Evolutionary conservation across 2,113 vertebrate genomes (phyloP), one percentile per base, ranked within the genome.

Genomic region (Sylvilagus bachmani): DNA sequence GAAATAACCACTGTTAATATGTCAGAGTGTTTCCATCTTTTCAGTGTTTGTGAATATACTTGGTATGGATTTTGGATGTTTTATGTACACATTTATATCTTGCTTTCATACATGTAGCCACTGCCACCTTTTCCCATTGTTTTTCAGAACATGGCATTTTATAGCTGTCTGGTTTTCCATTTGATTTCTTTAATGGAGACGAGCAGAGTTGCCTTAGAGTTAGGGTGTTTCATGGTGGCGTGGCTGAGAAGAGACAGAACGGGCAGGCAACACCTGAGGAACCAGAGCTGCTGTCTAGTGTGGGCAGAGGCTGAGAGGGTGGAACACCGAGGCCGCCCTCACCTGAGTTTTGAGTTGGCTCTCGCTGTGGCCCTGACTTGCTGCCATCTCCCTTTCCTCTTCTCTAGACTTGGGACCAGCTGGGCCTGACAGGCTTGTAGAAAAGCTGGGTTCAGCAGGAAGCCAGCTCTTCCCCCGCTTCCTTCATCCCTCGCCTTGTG

Each of bases 131-230:
- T 3, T 58, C 27, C 11, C 10, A 12, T 13, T 53, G 73, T 22
- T 83, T 91, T 95, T 94, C 49, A 82, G 84, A 58, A 36, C 33
- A 51, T 67, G 49, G 58, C 38, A 70, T 78, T 90, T 93, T 53
- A 89, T 2, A 62, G 64, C n/a, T 90, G 1, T 11, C 10, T 58
- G 13, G 78, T 61, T 93, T 91, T 84, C 71, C 25, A 25, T 70
- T 44, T 90, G 86, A 36, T 33, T 58, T 89, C 61, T 78, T 86
- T 75, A 44, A 66, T 27, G 36, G 71, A 90, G 25, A 89, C 6
- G 51, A 83, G 62, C 4, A 24, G 44, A 93, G 92, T 21, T 58
- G 24, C 33, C 70, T 55, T 12, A 70, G 67, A 62, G 16, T 51
- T 44, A 36, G 62, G 31, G 22, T n/a, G 12, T 5, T 55, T 53